Percentiles rank a stretch among this genome's conserved stretches.
Conservation (phyloP, 1,140 invertebrate genomes). For the Cecropterus lyciades region DNA sequence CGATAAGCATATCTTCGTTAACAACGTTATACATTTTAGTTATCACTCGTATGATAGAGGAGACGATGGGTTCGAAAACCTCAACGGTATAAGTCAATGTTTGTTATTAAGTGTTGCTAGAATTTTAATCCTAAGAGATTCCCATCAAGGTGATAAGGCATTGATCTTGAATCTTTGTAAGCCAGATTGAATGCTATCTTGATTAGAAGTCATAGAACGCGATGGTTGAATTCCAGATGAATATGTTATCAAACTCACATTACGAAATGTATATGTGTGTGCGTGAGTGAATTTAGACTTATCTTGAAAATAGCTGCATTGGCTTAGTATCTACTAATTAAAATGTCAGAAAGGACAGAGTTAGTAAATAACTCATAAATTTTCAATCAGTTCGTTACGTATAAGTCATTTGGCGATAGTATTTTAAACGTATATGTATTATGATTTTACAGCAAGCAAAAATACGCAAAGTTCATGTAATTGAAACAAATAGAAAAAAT, state of each 20-base stretch:
- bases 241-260: slow-evolving; percentile 29
- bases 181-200: slow-evolving; percentile 13
- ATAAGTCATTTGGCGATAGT: too few relatives aligned
- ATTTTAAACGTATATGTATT: too few relatives aligned
- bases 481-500: slow-evolving; percentile 35
- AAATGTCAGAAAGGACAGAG: neutral
- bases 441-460: neutral
- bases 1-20: slow-evolving; percentile 4
- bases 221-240: slow-evolving; percentile 13
- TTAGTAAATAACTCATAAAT: too few relatives aligned
- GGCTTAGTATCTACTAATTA: neutral
- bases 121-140: neutral
- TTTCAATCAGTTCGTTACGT: too few relatives aligned
- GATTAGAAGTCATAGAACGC: neutral
- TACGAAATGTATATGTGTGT: neutral
- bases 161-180: slow-evolving; percentile 16
- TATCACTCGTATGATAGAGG: neutral
- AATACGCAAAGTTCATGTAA: neutral
- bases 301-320: neutral
- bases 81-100: neutral
- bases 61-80: too few relatives aligned
- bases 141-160: slow-evolving; percentile 4
- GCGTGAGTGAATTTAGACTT: neutral
- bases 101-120: neutral
- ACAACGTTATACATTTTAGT: neutral